A percentile compares a stretch with the other conserved stretches of the same genome.
Conservation (phyloP, 1,140 invertebrate genomes). For the Pseudobourletiella spinata region DNA sequence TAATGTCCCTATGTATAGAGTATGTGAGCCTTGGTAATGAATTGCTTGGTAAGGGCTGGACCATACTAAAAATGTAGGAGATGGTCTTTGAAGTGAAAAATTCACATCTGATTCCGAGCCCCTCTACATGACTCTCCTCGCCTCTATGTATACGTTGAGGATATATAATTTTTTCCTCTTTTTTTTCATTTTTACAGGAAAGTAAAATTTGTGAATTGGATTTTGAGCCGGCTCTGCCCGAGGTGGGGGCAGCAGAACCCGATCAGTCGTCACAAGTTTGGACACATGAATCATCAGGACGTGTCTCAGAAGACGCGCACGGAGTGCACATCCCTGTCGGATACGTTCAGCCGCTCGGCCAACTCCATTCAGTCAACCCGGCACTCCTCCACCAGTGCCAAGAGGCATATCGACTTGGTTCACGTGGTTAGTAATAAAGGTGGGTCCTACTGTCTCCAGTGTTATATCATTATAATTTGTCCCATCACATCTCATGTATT, state of each 20-base stretch:
- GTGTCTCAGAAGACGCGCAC: conserved; percentile 28
- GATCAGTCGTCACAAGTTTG: conserved; percentile 21
- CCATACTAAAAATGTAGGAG: too few species aligned
- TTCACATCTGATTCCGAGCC: too few species aligned
- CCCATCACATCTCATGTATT: too few species aligned
- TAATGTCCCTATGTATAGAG: too few species aligned
- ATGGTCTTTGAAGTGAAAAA: too few species aligned
- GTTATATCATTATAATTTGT: too few species aligned
- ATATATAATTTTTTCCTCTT: too few species aligned
- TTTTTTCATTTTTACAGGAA: conserved; percentile 11
- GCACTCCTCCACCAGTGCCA: conserved; percentile 6
- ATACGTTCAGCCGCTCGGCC: conserved; percentile 20
- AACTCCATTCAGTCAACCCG: conserved; percentile 13
- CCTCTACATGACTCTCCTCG: too few species aligned
- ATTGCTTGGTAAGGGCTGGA: too few species aligned
- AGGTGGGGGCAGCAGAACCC: conserved; percentile 22
- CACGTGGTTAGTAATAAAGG: conserved; percentile 13
- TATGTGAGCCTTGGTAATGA: too few species aligned
- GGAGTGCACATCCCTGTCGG: conserved; percentile 26
- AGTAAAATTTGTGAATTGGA: conserved; percentile 29
- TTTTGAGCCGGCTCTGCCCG: conserved; percentile 24
- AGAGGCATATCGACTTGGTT: background rate
- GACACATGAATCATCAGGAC: conserved; percentile 22
- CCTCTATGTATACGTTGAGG: too few species aligned
- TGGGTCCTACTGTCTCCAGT: too few species aligned